Conservation (phyloP, 1,140 invertebrate species). For the Choristoneura fumiferana region DNA sequence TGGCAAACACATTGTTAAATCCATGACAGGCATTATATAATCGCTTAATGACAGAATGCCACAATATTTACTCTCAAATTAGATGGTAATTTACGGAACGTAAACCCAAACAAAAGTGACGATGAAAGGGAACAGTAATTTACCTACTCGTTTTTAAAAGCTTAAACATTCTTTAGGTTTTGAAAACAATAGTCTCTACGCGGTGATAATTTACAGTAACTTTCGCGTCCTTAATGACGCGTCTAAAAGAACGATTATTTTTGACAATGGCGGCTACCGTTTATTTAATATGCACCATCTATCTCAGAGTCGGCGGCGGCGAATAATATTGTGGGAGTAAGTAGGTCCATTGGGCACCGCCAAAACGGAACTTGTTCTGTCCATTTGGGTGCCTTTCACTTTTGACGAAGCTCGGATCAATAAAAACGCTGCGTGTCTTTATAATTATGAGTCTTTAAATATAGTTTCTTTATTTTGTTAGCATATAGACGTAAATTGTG, state of each 20-base stretch:
- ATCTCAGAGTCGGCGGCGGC: background rate
- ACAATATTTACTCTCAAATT: no score
- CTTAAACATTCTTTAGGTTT: background rate
- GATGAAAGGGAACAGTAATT: background rate
- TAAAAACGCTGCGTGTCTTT: background rate
- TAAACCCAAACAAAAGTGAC: background rate
- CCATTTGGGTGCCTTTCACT: conserved; percentile 14
- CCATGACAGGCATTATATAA: no score
- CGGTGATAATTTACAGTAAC: background rate
- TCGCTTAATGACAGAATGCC: no score
- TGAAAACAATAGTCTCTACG: no score
- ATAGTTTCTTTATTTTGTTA: no score
- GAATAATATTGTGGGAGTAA: conserved; percentile 7
- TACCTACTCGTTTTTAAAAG: background rate
- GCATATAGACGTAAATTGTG: no score
- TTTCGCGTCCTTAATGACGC: conserved; percentile 4
- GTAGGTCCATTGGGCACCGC: conserved; percentile 10
- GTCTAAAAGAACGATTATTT: conserved; percentile 1
- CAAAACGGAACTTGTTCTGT: conserved; percentile 18
- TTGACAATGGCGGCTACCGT: background rate
- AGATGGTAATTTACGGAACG: no score
- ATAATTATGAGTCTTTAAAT: background rate
- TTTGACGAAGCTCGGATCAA: conserved; percentile 4
- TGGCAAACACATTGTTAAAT: conserved; percentile 4
- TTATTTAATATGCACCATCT: conserved; percentile 17